Conservation (phyloP, 2,113 vertebrate species). For the Cryptoleucopteryx plumbea region DNA sequence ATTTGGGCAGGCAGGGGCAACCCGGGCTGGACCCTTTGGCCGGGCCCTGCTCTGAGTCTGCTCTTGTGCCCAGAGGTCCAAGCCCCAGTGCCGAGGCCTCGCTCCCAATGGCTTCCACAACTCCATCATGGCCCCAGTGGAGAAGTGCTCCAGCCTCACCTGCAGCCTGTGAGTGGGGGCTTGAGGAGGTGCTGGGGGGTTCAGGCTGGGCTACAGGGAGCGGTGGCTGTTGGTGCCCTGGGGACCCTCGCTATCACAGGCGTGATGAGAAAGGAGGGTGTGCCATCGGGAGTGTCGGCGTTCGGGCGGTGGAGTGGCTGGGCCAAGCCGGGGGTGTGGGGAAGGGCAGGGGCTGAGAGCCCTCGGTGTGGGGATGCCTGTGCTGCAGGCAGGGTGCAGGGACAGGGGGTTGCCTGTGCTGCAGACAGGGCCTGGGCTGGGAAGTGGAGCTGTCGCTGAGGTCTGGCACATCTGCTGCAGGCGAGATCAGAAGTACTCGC, state of each 20-base stretch:
- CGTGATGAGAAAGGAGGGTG: fast-evolving
- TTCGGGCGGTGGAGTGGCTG: background rate
- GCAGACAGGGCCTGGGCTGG: too few relatives aligned
- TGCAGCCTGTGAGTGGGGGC: conserved; percentile 82
- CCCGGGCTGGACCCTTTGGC: background rate
- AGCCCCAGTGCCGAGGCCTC: conserved; percentile 47
- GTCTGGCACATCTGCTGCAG: too few relatives aligned
- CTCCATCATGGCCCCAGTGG: conserved; percentile 75
- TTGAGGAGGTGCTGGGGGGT: background rate
- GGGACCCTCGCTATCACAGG: fast-evolving
- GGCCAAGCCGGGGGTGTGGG: too few relatives aligned
- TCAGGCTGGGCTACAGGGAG: fast-evolving
- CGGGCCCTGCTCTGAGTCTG: background rate
- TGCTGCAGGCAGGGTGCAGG: too few relatives aligned
- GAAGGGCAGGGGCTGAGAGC: too few relatives aligned
- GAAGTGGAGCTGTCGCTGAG: too few relatives aligned
- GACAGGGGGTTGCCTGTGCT: too few relatives aligned
- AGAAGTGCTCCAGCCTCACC: conserved; percentile 72
- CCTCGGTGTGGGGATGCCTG: too few relatives aligned
- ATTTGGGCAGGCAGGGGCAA: background rate
- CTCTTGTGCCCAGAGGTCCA: conserved; percentile 63
- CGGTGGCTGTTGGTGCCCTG: background rate
- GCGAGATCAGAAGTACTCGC: too few relatives aligned
- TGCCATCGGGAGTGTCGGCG: fast-evolving
- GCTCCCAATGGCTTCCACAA: conserved; percentile 77